Percentiles rank a stretch among this genome's conserved stretches.
Conservation (phyloP, 1,140 invertebrate genomes). For the Alviniconcha marisindica region DNA sequence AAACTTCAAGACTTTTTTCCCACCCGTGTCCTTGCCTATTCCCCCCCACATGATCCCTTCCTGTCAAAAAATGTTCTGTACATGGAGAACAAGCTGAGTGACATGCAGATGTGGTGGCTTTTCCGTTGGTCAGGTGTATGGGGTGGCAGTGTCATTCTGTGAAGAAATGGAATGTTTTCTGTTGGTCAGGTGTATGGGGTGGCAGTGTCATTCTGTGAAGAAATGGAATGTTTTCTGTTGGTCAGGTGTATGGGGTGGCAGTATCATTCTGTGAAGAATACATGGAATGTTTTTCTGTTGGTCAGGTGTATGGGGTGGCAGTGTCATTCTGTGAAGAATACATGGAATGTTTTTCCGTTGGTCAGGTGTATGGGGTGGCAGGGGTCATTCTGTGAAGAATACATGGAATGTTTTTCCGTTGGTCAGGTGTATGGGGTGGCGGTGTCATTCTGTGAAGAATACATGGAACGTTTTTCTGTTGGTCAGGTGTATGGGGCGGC, state of each 20-base stretch:
- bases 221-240: conserved; percentile 76
- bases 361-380: conserved; percentile 94
- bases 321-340: conserved; percentile 95
- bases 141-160: conserved; percentile 97
- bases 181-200: conserved; percentile 90
- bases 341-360: conserved; percentile 74
- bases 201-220: conserved; percentile 98
- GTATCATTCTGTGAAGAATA: conserved; percentile 97
- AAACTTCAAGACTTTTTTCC: too few relatives aligned
- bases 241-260: conserved; percentile 93
- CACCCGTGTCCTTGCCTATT: too few relatives aligned
- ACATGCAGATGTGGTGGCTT: conserved; percentile 84
- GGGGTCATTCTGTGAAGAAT: conserved; percentile 96
- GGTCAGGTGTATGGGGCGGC: conserved; percentile 93
- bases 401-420: conserved; percentile 75
- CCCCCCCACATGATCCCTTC: too few relatives aligned
- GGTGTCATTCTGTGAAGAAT: conserved; percentile 96
- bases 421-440: conserved; percentile 93
- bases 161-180: conserved; percentile 80
- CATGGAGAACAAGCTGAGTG: conserved; percentile 82
- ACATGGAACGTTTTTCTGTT: conserved; percentile 76
- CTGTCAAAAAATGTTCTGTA: too few relatives aligned
- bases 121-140: conserved; percentile 95
- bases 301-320: conserved; percentile 95
- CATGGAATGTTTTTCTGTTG: too few relatives aligned